Evolutionary conservation across 2,113 vertebrate species (phyloP).

Genomic region (Neoarius graeffei): DNA sequence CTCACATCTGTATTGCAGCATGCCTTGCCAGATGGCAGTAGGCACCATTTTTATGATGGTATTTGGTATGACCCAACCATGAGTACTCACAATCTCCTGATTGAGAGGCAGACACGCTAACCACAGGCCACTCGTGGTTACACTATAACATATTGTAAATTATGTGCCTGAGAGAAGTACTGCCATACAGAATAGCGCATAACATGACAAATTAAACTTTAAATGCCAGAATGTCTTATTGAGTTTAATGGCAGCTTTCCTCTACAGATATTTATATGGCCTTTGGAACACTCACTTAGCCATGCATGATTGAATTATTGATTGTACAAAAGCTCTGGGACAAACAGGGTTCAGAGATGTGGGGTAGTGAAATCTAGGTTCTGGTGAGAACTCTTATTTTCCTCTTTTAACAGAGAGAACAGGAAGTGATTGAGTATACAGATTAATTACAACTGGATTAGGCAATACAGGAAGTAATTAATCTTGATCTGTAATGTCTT

Average conservation of each 20-base stretch:
- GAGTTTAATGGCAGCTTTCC: slow-evolving; percentile 22
- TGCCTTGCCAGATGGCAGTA: too few relatives aligned
- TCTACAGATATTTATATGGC: slow-evolving; percentile 13
- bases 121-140: too few relatives aligned
- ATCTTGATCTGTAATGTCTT: slow-evolving; percentile 6
- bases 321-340: slow-evolving; percentile 33
- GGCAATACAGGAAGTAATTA: slow-evolving; percentile 14
- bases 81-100: too few relatives aligned
- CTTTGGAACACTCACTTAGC: slow-evolving; percentile 9
- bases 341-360: background rate
- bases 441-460: background rate
- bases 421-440: background rate
- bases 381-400: background rate
- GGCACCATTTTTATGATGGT: too few relatives aligned
- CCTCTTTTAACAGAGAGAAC: background rate
- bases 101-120: too few relatives aligned
- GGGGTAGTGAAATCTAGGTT: slow-evolving; percentile 12
- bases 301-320: slow-evolving; percentile 1
- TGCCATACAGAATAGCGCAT: background rate
- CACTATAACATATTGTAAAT: background rate
- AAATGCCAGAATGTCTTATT: background rate
- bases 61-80: too few relatives aligned
- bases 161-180: background rate
- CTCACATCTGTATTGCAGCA: too few relatives aligned
- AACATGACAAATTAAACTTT: background rate